Conservation (phyloP, 2,113 vertebrate species). For the Casuarius casuarius region DNA sequence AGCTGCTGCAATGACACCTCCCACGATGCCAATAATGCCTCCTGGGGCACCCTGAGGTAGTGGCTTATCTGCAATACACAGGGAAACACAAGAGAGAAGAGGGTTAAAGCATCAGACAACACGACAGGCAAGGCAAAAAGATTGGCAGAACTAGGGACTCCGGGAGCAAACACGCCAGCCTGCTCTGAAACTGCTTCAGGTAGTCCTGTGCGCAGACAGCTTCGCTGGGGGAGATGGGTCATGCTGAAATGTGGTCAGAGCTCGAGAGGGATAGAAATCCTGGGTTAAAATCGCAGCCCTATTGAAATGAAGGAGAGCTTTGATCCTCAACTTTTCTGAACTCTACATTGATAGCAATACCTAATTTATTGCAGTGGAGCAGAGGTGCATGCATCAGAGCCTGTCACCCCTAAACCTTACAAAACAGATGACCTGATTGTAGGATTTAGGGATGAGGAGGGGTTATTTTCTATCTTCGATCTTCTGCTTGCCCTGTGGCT, state of each 20-base stretch:
- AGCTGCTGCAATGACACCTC: conserved; percentile 79
- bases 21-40: conserved; percentile 84
- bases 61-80: conserved; percentile 86
- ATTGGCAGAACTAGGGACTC: not conserved
- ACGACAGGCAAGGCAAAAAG: fast-evolving
- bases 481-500: not conserved
- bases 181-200: fast-evolving
- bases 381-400: not conserved
- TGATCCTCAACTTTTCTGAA: not conserved
- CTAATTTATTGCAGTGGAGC: not conserved
- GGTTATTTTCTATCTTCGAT: fast-evolving
- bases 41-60: conserved; percentile 82
- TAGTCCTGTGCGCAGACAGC: fast-evolving
- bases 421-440: not conserved
- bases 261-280: not conserved
- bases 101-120: not conserved
- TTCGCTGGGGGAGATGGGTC: not conserved
- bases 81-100: not conserved
- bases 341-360: not conserved
- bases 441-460: not conserved
- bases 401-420: not conserved
- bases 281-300: not conserved
- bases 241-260: not conserved
- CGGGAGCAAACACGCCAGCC: fast-evolving
- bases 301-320: not conserved